Conservation (phyloP, 2,113 vertebrate species). For the Furnarius figulus region DNA sequence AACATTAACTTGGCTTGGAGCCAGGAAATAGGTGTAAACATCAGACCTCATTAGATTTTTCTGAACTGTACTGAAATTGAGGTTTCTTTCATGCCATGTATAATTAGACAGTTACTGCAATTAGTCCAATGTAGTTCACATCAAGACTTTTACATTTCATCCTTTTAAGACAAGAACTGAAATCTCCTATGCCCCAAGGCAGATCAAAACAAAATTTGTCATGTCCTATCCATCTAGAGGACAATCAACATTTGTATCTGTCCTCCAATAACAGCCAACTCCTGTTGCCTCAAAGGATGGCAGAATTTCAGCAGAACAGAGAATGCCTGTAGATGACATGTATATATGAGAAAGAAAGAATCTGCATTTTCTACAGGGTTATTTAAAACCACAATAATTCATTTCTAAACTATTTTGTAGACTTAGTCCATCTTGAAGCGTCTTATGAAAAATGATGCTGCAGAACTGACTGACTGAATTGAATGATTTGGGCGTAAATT, state of each 20-base stretch:
- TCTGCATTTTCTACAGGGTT: not conserved
- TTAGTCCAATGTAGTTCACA: conserved; percentile 34
- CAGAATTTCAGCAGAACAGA: not conserved
- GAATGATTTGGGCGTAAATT: not conserved
- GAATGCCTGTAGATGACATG: not conserved
- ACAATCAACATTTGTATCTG: not conserved
- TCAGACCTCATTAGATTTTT: conserved; percentile 8
- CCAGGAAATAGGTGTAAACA: conserved; percentile 35
- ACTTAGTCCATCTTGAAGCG: not conserved
- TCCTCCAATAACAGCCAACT: not conserved
- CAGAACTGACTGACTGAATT: not conserved
- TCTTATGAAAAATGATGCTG: not conserved
- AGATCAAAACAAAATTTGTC: not conserved
- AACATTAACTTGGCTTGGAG: not conserved
- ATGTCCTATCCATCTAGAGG: not conserved
- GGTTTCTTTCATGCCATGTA: not conserved
- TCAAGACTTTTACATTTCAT: not conserved
- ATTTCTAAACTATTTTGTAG: not conserved
- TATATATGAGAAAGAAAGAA: not conserved
- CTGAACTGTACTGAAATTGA: not conserved
- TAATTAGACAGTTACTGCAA: not conserved
- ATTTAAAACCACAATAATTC: not conserved
- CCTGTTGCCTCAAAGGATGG: not conserved
- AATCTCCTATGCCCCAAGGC: not conserved
- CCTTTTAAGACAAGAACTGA: not conserved